Base-by-base conservation (phyloP, 2,888 invertebrate genomes). In the Steinernema scapterisci region DNA sequence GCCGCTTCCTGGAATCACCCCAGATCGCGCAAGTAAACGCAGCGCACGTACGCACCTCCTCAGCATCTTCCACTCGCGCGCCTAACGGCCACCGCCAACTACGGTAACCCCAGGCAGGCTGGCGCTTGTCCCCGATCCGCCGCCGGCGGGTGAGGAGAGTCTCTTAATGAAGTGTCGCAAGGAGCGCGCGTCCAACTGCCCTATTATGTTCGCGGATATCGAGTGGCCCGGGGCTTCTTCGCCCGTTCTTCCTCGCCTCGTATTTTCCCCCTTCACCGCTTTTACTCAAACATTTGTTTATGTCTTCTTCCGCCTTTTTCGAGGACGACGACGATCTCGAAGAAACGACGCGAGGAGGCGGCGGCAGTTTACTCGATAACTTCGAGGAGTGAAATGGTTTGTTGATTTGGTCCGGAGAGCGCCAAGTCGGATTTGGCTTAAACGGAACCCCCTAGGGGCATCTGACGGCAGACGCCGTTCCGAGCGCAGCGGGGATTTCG, bases 241-340 rank as follows among this genome's bases (percentile, higher is more conserved):
- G 63, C 16, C 31, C n/a, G n/a, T n/a, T n/a, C n/a, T n/a, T 27
- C 31, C 63, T 16, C 16, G 48, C 45, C 9, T 44, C 27, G 31
- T 27, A 27, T 25, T 27, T 63, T 63, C 63, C 38, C 9, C 38
- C 38, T 38, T 38, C 38, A 38, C 38, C 38, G 27, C 63, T 63
- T 63, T 63, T 63, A 63, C 63, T 63, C 31, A 63, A 63, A 63
- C 63, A 31, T 63, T 63, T 63, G 63, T 63, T 63, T 63, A 38
- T 38, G 63, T 63, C 63, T 63, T 63, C 31, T 3, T 38, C 38
- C 5, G 3, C 38, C 38, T 38, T 9, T 38, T 9, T 9, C 9
- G 9, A 38, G 9, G 38, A 38, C 38, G 9, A 38, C 38, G 38
- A 38, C 38, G 38, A 38, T 38, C 9, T 9, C 38, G 38, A 9